Base-by-base conservation (phyloP, 30 jellyfish, hydroid and myxozoan species). In the Thelohanellus kitauei region DNA sequence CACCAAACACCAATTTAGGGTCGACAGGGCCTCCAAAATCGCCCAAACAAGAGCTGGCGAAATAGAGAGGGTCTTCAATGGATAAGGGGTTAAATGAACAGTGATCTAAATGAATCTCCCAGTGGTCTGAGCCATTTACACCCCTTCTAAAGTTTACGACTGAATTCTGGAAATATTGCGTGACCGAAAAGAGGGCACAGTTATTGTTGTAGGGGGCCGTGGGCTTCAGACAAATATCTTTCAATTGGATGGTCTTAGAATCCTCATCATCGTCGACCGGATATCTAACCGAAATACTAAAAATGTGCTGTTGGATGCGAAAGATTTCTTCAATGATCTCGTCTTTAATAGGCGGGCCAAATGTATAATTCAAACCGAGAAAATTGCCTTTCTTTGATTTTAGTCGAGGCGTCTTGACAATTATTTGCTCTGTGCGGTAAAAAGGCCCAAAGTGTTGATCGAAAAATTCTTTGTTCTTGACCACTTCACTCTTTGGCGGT, bases 391-490 rank as follows among this genome's bases (percentile, higher is more conserved):
- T 56, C 14, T 48, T 40, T 12, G 87, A 59, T n/a, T n/a, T n/a
- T n/a, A n/a, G n/a, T n/a, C n/a, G n/a, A n/a, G n/a, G n/a, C n/a
- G n/a, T n/a, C n/a, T n/a, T n/a, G 15, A 71, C 56, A 56, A 71
- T 71, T 5, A 71, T 69, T 39, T 71, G 92, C 29, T 71, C 92
- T 1, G 84, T 71, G 45, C 92, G 44, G 50, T 60, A 71, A 63
- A 71, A 71, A 35, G 86, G 86, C 17, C 73, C 54, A 45, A 71
- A 71, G 11, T 43, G 57, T 37, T 49, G 30, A 31, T 71, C 84
- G 55, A 46, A 71, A 31, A 45, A 58, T 45, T 65, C 62, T 32
- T 59, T 41, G 5, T 3, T 16, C 29, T 84, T 47, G 0, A 78
- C 87, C 23, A 32, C 33, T 21, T 83, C 64, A 20, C 34, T 43